Base-by-base conservation (phyloP, 2,888 invertebrate species). In the Apamea sordens region DNA sequence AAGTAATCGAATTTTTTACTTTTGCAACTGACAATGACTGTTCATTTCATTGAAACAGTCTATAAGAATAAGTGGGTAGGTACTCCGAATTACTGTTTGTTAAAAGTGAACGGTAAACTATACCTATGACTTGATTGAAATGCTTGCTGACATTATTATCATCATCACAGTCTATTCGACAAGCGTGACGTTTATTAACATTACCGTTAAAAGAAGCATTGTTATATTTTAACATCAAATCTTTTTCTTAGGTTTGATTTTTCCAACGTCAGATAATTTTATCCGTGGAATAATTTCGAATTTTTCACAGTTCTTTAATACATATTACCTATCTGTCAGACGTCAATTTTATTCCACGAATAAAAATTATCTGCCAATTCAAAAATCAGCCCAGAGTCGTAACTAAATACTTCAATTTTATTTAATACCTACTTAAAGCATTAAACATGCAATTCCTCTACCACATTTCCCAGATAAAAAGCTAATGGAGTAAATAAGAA, bases 401-500 rank as follows among this genome's bases (percentile, higher is more conserved):
- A 18, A 69, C 32, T 41, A 41, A 41, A 41, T 70, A 32, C 10
- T 32, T 24, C 7, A 8, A 24, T 53, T 41, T 41, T 7, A 41
- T 41, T 24, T 8, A 50, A 24, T 32, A 32, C 5, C 21, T 21
- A 8, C 47, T 15, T 18, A 24, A 3, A 61, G 15, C 18, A 15
- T 44, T 47, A 53, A 50, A 53, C 59, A 50, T 69, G 61, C 32
- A 71, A 71, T 83, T 69, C 13, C 44, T 24, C 13, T 44, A 59
- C 13, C 41, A 50, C 64, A 15, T 53, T 67, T 21, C 50, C 32
- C 8, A 44, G n/a, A 50, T 44, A 73, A 65, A 32, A n/a, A 71
- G 24, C 36, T 44, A 77, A 44, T 79, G 67, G 59, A 73, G 5
- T 32, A 69, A 83, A 76, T 63, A 47, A 50, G 44, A 56, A 73